A percentile compares a stretch with the other conserved stretches of the same genome.
Evolutionary conservation across 2,113 vertebrate species (phyloP).

Genomic region (Crotalus helleri): DNA sequence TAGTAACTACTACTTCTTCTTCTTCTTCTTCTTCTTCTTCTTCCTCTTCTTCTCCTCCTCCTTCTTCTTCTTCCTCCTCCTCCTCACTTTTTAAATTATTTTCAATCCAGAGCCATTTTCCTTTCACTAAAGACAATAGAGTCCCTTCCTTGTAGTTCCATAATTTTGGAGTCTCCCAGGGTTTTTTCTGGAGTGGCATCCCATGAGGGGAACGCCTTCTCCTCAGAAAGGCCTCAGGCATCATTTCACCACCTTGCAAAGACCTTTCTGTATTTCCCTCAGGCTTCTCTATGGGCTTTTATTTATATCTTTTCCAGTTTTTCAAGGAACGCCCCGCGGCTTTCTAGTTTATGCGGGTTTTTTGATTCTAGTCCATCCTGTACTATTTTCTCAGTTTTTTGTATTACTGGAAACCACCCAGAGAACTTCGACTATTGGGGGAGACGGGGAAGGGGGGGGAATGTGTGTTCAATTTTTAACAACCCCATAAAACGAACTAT

Average conservation of each 20-base stretch:
- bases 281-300: neutral
- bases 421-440: neutral
- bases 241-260: neutral
- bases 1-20: neutral
- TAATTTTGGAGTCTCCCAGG: neutral
- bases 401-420: neutral
- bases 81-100: neutral
- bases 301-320: neutral
- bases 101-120: neutral
- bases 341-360: neutral
- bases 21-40: too few relatives aligned
- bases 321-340: neutral
- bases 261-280: neutral
- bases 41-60: too few relatives aligned
- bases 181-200: neutral
- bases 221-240: neutral
- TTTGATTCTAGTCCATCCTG: neutral
- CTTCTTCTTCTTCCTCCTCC: accelerated
- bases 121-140: neutral
- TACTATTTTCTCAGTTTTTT: neutral
- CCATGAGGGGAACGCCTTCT: neutral
- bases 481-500: neutral
- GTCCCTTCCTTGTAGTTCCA: neutral
- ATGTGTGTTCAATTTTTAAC: neutral
- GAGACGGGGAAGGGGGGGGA: neutral